Evolutionary conservation across 2,888 invertebrate species (phyloP), one percentile per base, ranked within the genome.

Genomic region (Hirtodrosophila confusa): DNA sequence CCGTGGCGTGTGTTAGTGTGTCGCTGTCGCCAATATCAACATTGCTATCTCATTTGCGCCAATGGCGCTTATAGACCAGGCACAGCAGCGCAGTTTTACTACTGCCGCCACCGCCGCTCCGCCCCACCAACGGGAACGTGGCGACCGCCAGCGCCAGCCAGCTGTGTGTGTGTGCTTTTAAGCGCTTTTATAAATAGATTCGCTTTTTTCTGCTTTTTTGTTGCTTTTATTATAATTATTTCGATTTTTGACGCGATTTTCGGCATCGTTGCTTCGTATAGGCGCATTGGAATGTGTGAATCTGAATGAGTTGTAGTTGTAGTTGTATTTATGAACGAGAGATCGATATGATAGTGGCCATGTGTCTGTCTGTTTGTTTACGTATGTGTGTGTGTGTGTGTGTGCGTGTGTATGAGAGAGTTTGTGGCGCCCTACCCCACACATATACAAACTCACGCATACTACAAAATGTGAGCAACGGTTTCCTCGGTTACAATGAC

Each of bases 181-280:
- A 82, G 79, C 79, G 77, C 71, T 86, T 87, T 86, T 90, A 90
- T 80, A 90, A 90, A 90, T 89, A 90, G 89, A 89, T 74, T 86
- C 74, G 80, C 82, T 64, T 80, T 77, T 77, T 70, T 56, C 64
- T 65, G 40, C 54, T 69, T 50, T 82, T 67, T 69, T 75, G 56
- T 80, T 78, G 82, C 68, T 73, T 78, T 84, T 75, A 80, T 80
- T 78, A 80, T 80, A 83, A 80, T 84, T 87, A 87, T 85, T 86
- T 87, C 66, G 78, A 75, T 78, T 80, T 89, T 80, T 72, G 76
- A 77, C 78, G 80, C 66, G 78, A 74, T 63, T 71, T 82, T 85
- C 72, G 69, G 73, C 69, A 65, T 73, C 69, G 64, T 48, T 71
- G 76, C 56, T 47, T 75, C 71, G 49, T 71, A 75, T 75, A 64